Conservation (phyloP, 2,113 vertebrate genomes). For the Vicugna pacos region DNA sequence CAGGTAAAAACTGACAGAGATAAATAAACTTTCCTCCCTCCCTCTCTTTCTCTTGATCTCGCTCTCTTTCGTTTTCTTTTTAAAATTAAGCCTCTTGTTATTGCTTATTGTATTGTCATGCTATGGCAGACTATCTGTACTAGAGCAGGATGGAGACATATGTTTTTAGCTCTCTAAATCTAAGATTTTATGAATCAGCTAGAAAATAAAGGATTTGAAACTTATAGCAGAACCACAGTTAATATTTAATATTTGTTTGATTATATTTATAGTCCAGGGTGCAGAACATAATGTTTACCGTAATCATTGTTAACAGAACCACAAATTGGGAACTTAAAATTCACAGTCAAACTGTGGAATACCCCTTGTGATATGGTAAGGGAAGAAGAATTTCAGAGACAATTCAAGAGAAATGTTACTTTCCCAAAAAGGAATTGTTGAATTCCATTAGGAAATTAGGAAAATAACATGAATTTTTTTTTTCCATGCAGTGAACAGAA, state of each 20-base stretch:
- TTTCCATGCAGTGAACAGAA: background rate
- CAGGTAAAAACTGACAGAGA: background rate
- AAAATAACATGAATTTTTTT: background rate
- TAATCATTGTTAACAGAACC: background rate
- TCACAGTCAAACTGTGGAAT: background rate
- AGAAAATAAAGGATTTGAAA: background rate
- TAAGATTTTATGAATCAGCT: background rate
- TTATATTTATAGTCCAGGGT: background rate
- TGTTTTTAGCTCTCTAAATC: background rate
- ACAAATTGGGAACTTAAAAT: background rate
- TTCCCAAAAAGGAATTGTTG: background rate
- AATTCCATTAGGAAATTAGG: background rate
- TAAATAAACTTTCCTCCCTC: too few species aligned
- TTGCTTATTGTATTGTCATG: background rate
- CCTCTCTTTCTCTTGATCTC: too few species aligned
- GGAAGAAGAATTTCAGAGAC: background rate
- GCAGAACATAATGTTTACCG: background rate
- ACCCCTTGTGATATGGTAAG: background rate
- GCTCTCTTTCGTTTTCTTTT: background rate
- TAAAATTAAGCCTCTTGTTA: background rate
- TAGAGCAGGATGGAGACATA: background rate
- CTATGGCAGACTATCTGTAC: background rate
- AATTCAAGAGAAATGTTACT: background rate
- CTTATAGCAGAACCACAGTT: background rate
- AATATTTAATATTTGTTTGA: background rate